A percentile compares a stretch with the other conserved stretches of the same genome.
These are phyloP conservation scores for Mobula hypostoma DNA, from an alignment of 2,113 vertebrate species.

Conservation along the genomic window DNA sequence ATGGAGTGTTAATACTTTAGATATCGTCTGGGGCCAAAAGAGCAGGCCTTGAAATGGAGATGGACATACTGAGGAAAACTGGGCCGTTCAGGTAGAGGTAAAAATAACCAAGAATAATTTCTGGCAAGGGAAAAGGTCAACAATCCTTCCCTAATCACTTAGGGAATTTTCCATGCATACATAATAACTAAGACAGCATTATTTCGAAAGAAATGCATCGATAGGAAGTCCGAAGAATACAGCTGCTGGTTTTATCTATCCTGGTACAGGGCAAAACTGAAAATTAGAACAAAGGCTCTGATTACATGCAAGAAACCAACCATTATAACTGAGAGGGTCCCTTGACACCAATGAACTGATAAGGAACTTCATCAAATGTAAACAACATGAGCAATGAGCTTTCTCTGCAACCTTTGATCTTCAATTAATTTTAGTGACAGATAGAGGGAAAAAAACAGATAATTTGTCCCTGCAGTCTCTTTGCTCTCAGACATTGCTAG, in stretches of 20 bases:
- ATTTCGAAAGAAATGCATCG: neutral
- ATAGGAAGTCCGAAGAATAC: neutral
- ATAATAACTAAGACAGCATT: neutral
- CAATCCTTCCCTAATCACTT: neutral
- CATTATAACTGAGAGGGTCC: neutral
- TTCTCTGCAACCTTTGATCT: slow-evolving; percentile 25
- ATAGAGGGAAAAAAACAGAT: neutral
- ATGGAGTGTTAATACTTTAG: too few relatives aligned
- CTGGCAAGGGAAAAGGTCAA: neutral
- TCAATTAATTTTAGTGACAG: slow-evolving; percentile 20
- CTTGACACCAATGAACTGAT: neutral
- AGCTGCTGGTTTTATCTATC: neutral
- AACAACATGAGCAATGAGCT: slow-evolving; percentile 16
- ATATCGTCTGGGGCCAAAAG: too few relatives aligned
- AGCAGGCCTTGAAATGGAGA: too few relatives aligned
- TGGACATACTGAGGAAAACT: neutral
- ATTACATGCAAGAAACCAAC: neutral
- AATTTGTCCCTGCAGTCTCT: neutral
- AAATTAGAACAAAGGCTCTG: neutral
- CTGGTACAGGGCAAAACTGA: neutral
- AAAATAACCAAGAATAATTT: neutral
- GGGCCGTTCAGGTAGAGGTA: neutral
- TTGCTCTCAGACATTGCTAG: neutral
- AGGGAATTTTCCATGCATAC: neutral
- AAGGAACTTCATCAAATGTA: neutral